Conservation (phyloP, 1,140 invertebrate species). For the Brachionus paranguensis region DNA sequence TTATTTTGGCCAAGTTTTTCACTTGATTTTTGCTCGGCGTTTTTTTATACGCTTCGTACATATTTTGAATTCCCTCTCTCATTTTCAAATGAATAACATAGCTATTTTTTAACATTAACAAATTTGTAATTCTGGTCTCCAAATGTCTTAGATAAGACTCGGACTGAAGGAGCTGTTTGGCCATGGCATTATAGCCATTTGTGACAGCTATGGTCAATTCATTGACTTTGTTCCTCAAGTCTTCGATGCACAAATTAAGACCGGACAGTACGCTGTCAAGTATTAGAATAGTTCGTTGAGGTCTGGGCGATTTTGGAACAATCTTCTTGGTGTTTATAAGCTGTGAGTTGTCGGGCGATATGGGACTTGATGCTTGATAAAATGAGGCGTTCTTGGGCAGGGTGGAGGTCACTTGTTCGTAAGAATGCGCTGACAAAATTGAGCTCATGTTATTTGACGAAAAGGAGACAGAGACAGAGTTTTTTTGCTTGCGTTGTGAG, state of each 20-base stretch:
- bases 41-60: conserved; percentile 39
- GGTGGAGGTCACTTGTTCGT: conserved; percentile 13
- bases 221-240: neutral
- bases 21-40: conserved; percentile 17
- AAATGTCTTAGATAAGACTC: conserved; percentile 18
- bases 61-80: conserved; percentile 25
- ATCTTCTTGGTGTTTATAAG: neutral
- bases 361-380: neutral
- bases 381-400: neutral
- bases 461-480: neutral
- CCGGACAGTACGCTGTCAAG: conserved; percentile 25
- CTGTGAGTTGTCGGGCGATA: neutral
- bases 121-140: neutral
- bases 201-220: conserved; percentile 16
- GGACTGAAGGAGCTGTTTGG: conserved; percentile 26
- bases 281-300: neutral
- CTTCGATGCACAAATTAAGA: conserved; percentile 4
- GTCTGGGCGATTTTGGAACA: conserved; percentile 19
- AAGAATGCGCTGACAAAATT: neutral
- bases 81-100: conserved; percentile 20
- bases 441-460: conserved; percentile 19
- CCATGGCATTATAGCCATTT: conserved; percentile 37
- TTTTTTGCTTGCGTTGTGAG: neutral
- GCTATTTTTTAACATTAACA: neutral
- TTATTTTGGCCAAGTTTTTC: conserved; percentile 24